Evolutionary conservation across 2,888 invertebrate genomes (phyloP).

Genomic region (Shargacucullia verbasci): DNA sequence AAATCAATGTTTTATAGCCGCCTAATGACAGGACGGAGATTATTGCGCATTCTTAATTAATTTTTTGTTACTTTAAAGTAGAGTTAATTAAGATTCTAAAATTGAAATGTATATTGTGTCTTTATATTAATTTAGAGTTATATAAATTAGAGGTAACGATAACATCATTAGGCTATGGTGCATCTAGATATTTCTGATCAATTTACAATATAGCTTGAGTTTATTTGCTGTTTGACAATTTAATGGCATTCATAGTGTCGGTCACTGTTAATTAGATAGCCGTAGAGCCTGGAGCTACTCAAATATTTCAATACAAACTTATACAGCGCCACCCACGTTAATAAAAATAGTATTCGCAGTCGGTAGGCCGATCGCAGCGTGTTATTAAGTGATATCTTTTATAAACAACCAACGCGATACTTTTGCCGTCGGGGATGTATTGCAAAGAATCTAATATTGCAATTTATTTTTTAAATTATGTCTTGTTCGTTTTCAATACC

Average conservation of each 20-base stretch:
- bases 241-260: conserved; percentile 73
- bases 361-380: conserved; percentile 54
- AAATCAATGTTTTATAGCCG: conserved; percentile 52
- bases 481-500: too few relatives aligned
- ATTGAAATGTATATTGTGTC: conserved; percentile 41
- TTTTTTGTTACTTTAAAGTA: conserved; percentile 52
- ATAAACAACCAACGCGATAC: conserved; percentile 48
- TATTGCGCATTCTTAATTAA: conserved; percentile 53
- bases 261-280: conserved; percentile 61
- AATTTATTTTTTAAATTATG: conserved; percentile 24
- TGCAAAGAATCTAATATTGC: conserved; percentile 32
- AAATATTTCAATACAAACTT: conserved; percentile 73
- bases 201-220: conserved; percentile 65
- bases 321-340: conserved; percentile 75
- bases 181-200: conserved; percentile 57
- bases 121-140: conserved; percentile 51
- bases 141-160: conserved; percentile 56
- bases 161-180: conserved; percentile 50
- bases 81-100: conserved; percentile 54
- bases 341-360: conserved; percentile 68
- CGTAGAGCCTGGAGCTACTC: conserved; percentile 65
- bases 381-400: conserved; percentile 69
- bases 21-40: conserved; percentile 52
- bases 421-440: conserved; percentile 41
- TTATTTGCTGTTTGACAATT: conserved; percentile 75